phyloP scores from a whole-genome alignment of 2,113 vertebrate species.

The Tragulus kanchil region DNA sequence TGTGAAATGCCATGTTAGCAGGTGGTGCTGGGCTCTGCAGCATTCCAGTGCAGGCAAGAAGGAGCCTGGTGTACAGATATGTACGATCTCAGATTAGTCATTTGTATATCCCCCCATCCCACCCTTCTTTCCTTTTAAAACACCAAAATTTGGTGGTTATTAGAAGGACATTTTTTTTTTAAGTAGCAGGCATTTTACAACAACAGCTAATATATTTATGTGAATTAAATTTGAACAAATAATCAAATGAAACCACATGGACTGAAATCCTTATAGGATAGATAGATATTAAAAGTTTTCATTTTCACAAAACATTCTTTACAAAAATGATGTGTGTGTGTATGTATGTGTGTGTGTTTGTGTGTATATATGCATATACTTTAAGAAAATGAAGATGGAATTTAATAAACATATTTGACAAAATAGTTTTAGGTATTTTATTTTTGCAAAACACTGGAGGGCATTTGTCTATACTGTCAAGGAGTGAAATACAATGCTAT shows the following conservation, averaged over 20 bases:
- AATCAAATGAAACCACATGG: background rate
- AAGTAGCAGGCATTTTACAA: background rate
- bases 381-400: background rate
- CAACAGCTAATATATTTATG: background rate
- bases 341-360: background rate
- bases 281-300: background rate
- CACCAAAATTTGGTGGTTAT: background rate
- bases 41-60: slow-evolving; percentile 15
- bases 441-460: background rate
- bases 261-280: background rate
- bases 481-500: background rate
- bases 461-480: background rate
- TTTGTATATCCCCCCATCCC: too few species aligned
- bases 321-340: background rate
- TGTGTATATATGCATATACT: background rate
- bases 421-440: background rate
- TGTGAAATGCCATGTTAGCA: slow-evolving; percentile 22
- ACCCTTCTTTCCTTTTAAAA: background rate
- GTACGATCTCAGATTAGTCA: too few species aligned
- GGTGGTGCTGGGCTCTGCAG: background rate
- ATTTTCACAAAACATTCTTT: background rate
- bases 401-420: background rate
- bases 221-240: slow-evolving; percentile 12
- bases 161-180: background rate
- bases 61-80: background rate